phyloP scores from a whole-genome alignment of 2,113 vertebrate species.

The Oreochromis aureus region DNA sequence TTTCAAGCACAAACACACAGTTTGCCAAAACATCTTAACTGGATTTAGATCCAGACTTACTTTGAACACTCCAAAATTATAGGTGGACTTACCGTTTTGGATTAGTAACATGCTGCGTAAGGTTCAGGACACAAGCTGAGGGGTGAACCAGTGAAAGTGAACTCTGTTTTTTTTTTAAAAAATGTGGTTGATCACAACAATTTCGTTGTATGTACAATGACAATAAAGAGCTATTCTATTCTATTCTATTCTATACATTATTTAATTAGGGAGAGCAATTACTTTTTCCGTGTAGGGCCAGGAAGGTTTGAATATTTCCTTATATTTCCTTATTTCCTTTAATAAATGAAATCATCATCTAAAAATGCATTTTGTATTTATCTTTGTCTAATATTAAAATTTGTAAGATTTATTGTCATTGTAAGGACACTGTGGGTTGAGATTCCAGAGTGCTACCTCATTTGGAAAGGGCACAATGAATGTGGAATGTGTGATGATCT shows the following conservation, averaged over 20 bases:
- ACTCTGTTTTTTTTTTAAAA: neutral
- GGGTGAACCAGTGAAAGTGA: neutral
- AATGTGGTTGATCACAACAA: neutral
- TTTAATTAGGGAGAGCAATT: neutral
- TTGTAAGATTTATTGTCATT: neutral
- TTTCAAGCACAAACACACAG: no score
- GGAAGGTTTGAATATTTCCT: neutral
- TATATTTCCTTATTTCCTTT: neutral
- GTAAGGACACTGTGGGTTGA: neutral
- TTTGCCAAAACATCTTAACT: neutral
- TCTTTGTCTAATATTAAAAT: neutral
- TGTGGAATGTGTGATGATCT: neutral
- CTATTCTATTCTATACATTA: neutral
- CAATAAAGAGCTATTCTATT: neutral
- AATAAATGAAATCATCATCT: neutral
- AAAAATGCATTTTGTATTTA: neutral
- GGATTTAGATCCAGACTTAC: neutral
- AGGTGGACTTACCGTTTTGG: neutral
- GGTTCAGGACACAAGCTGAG: neutral
- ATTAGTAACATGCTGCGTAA: neutral
- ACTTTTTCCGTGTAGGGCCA: neutral
- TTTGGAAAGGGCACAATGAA: neutral
- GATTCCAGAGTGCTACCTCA: neutral
- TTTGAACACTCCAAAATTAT: neutral
- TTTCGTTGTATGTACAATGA: neutral